Evolutionary conservation across 37 sponge, comb jelly and placozoan species (phyloP), one percentile per base, ranked within the genome.

Genomic region (Beroe ovata): DNA sequence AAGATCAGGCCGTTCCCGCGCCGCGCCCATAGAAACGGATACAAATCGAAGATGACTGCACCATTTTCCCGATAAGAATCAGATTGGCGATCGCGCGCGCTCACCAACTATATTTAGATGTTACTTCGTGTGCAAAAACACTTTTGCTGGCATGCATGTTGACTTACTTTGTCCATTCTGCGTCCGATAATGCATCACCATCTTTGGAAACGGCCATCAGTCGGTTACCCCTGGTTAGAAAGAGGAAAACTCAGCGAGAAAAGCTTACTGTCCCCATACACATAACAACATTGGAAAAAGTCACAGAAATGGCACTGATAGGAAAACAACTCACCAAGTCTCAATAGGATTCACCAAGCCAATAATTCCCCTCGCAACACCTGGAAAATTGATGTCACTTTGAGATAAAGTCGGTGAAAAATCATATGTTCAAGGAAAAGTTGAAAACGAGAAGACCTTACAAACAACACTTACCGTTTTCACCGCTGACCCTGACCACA

Each of bases 381-480:
- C 69, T 66, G 69, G 34, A 11, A 47, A 47, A n/a, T n/a, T n/a
- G n/a, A n/a, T n/a, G n/a, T n/a, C n/a, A n/a, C n/a, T n/a, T n/a
- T n/a, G n/a, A n/a, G n/a, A n/a, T n/a, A n/a, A n/a, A n/a, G n/a
- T n/a, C n/a, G n/a, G n/a, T n/a, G n/a, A n/a, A n/a, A n/a, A n/a
- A n/a, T n/a, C n/a, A n/a, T n/a, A n/a, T n/a, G n/a, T n/a, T n/a
- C n/a, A n/a, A n/a, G n/a, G n/a, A n/a, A n/a, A n/a, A n/a, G n/a
- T n/a, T n/a, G n/a, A n/a, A n/a, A n/a, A n/a, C n/a, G n/a, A n/a
- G n/a, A n/a, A n/a, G n/a, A n/a, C n/a, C n/a, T n/a, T n/a, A n/a
- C n/a, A n/a, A n/a, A n/a, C n/a, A n/a, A 19, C 8, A 66, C 89
- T 33, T 26, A 92, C 96, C 97, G 72, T 94, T 94, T 60, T 97